Base-by-base conservation (phyloP, 30 jellyfish, hydroid and myxozoan genomes). In the Turritopsis rubra region DNA sequence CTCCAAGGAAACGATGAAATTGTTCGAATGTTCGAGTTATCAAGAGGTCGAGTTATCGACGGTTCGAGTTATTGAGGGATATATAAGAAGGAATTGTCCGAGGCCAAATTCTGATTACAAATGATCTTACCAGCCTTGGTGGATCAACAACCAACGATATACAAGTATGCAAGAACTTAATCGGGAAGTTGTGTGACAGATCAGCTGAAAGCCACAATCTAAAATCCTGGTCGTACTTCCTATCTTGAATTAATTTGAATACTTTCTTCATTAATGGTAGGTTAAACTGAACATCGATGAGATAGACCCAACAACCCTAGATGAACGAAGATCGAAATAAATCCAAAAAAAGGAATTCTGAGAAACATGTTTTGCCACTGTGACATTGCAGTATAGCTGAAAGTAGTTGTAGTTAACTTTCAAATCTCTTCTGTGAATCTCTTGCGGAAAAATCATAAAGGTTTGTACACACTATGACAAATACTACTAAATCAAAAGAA, bases 251-350 rank as follows among this genome's bases (percentile, higher is more conserved):
- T 0, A 27, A 9, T 28, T 26, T 74, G 19, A 74, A 24, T 19
- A 74, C 18, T 1, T 52, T 84, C 20, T 66, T 81, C 94, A 53
- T 79, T 75, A 29, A 84, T 75, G 66, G 81, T 70, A 41, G 91
- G 75, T 20, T 89, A 88, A 66, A 81, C 1, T 81, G 74, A 19
- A 81, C 9, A 78, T 91, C 83, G 79, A 79, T 79, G 53, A 89
- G 72, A 75, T 84, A 81, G 17, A 89, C 52, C 96, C 96, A 89
- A 85, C 82, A 79, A 66, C 96, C 96, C 96, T 89, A 84, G 18
- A 28, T n/a, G 60, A 41, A 41, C 5, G 60, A 41, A 41, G 13
- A 13, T 41, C 9, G 60, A 41, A 13, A 41, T 41, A 41, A 41
- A 41, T n/a, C n/a, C n/a, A n/a, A n/a, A n/a, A 41, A 5, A 41